Evolutionary conservation across 1,140 invertebrate genomes (phyloP), one percentile per base, ranked within the genome.

Genomic region (Artemia franciscana): DNA sequence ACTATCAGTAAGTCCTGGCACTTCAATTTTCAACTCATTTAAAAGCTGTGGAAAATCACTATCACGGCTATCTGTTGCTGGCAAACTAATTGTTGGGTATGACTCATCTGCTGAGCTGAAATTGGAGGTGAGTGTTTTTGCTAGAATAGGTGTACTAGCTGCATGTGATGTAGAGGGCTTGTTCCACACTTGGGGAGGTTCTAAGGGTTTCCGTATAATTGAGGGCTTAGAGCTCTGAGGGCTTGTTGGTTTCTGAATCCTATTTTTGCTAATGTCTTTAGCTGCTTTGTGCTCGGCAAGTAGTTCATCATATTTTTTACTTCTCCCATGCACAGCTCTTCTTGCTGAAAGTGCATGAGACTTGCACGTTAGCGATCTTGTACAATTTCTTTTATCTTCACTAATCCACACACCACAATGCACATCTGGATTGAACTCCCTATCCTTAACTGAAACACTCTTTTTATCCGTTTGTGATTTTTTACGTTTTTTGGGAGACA

Each of bases 301-400:
- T 24, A 90, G 74, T 57, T 83, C 80, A 72, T 90, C 86, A 73
- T 88, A 90, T 24, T 81, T 77, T 72, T 86, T 85, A 58, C 79
- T 79, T 25, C 86, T 73, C 0, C 84, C 85, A 57, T 74, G 68
- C n/a, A 88, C 86, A 9, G 80, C 81, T 62, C 86, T 60, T 60
- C 60, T 60, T 60, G 86, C 67, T 24, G 83, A 83, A 60, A 89
- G 76, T 5, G 84, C 81, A 74, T 89, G 86, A 15, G 85, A 82
- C 74, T 88, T 88, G 71, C 86, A 90, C 0, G 86, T 88, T 12
- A 88, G 75, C 9, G 85, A 88, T 25, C 86, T 74, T 24, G 85
- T 87, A 70, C 86, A 90, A 0, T 82, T 82, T 1, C 77, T 75
- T 59, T 78, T 80, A 65, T 84, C 82, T 3, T 78, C 76, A n/a